A percentile compares a stretch with the other conserved stretches of the same genome.
Conservation (phyloP, 2,888 invertebrate genomes). For the Ornithoptera alexandrae region DNA sequence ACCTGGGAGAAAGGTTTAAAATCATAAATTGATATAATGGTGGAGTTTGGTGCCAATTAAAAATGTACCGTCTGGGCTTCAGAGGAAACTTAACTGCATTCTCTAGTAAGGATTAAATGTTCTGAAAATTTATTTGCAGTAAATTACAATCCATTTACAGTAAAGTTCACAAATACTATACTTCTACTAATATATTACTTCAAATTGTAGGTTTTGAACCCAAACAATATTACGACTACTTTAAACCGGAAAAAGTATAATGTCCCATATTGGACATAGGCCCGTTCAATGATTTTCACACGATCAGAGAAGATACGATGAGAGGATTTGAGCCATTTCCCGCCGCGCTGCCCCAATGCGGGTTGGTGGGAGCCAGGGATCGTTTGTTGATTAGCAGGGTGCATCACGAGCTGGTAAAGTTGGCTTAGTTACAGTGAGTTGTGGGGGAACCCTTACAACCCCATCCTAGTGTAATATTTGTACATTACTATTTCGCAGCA, state of each 20-base stretch:
- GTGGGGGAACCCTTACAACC: too few relatives aligned
- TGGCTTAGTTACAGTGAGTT: too few relatives aligned
- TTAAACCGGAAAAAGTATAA: too few relatives aligned
- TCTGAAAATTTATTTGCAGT: neutral
- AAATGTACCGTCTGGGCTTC: neutral
- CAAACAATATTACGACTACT: neutral
- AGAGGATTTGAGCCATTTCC: too few relatives aligned
- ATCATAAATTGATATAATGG: constrained; percentile 1
- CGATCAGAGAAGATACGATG: too few relatives aligned
- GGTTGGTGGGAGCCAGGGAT: too few relatives aligned
- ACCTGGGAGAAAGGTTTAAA: constrained; percentile 4
- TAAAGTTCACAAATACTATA: neutral
- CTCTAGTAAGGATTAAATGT: neutral
- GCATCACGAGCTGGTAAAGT: too few relatives aligned
- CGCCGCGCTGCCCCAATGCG: too few relatives aligned
- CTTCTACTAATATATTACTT: neutral
- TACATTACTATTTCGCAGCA: too few relatives aligned
- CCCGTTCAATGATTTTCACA: too few relatives aligned
- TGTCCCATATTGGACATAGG: neutral
- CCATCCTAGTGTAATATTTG: too few relatives aligned
- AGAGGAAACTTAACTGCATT: neutral
- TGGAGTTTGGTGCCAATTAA: constrained; percentile 1
- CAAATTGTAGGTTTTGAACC: neutral
- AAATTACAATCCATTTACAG: neutral
- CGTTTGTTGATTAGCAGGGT: too few relatives aligned